Percentiles rank a stretch among this genome's conserved stretches.
Evolutionary conservation across 2,888 invertebrate genomes (phyloP).

Genomic region (Pachydiplax longipennis): DNA sequence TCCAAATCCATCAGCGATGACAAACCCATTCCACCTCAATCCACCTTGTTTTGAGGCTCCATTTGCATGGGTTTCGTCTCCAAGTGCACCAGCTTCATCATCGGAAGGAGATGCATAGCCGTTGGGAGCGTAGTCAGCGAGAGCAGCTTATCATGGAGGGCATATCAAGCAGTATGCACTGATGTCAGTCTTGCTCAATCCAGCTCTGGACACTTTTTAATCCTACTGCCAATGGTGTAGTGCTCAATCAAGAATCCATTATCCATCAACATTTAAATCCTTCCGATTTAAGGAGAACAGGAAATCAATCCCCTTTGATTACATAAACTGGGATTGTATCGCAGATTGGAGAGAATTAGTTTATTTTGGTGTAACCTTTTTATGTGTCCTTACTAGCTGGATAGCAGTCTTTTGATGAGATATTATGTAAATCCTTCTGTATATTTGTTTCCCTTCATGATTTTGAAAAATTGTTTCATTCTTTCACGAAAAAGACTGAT

Average conservation of each 20-base stretch:
- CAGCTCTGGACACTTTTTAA: neutral
- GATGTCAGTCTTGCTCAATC: neutral
- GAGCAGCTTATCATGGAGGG: neutral
- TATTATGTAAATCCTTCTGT: neutral
- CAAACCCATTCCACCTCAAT: constrained; percentile 12
- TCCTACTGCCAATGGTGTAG: constrained; percentile 22
- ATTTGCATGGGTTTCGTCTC: neutral
- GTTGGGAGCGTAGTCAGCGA: neutral
- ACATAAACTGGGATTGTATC: neutral
- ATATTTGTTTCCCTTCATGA: neutral
- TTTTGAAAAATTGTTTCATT: neutral
- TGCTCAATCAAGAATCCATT: constrained; percentile 11
- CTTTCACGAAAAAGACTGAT: neutral
- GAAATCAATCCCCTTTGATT: neutral
- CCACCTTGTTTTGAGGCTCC: constrained; percentile 33
- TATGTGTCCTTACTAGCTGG: no score
- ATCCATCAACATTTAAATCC: no score
- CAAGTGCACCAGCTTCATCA: neutral
- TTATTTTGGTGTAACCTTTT: neutral
- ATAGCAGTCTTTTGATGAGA: neutral
- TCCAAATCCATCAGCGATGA: neutral
- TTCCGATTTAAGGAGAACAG: neutral
- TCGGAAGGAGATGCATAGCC: constrained; percentile 20
- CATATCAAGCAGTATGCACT: constrained; percentile 3
- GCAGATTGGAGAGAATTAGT: neutral